Evolutionary conservation across 1,140 invertebrate species (phyloP), one percentile per base, ranked within the genome.

Genomic region (Solenopsis invicta): DNA sequence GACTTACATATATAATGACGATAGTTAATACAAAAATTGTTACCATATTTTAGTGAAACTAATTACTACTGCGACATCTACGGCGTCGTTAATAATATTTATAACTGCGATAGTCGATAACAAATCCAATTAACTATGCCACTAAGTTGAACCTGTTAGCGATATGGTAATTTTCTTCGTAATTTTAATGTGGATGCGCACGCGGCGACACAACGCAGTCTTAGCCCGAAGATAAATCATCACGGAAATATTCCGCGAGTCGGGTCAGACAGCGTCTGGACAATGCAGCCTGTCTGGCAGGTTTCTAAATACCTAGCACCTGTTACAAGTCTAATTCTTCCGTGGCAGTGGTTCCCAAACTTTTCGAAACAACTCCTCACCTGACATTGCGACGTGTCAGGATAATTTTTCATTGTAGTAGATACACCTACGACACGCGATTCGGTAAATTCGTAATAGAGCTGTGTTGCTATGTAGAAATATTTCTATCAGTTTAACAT

Each of bases 291-390:
- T 81, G 77, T 34, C 34, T 69, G 62, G 64, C 77, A 69, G 48
- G 77, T 81, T 81, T 81, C 77, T 81, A 81, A 81, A 81, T 81
- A 69, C 77, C 64, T 41, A 69, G 48, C 77, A 81, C 77, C 77
- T 81, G 77, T 71, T 69, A 69, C 64, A 56, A 81, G 64, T 81
- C 77, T 81, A 81, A 81, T 81, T 81, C 77, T 81, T 81, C 34
- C 48, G 77, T 24, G 52, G 13, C 66, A 52, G 45, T 52, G 66
- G 34, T 72, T 86, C 77, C 48, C 77, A 81, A 81, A 66, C 76
- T 48, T 64, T 64, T 4, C 76, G 24, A 21, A 6, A 48, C 41
- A 48, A 21, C n/a, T 21, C 10, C 1, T n/a, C 37, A 9, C 13
- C 37, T 34, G 16, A 34, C 8, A n/a, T 29, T 37, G 24, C 61